These are phyloP conservation scores for Dendrolimus kikuchii DNA, from an alignment of 1,140 invertebrate species.

Conservation along the genomic window DNA sequence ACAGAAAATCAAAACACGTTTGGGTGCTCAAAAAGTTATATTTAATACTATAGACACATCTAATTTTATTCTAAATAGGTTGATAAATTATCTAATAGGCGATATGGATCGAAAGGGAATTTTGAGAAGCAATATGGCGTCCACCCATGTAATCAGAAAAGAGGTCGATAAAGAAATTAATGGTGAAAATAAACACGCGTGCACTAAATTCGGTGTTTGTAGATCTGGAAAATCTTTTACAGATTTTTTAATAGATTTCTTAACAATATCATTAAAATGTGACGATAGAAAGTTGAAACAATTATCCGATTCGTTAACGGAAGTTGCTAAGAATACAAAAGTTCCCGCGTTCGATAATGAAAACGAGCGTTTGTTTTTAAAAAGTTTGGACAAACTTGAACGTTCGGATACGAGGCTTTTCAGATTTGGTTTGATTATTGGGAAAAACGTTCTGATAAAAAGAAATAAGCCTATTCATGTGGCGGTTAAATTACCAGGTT, in stretches of 20 bases:
- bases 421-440: no score
- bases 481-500: no score
- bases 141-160: conserved; percentile 15
- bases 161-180: conserved; percentile 20
- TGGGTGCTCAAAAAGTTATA: conserved; percentile 29
- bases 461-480: no score
- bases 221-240: conserved; percentile 18
- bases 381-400: no score
- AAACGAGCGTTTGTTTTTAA: no score
- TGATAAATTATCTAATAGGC: conserved; percentile 20
- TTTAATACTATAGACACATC: conserved; percentile 31
- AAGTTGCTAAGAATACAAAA: conserved; percentile 16
- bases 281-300: conserved; percentile 25
- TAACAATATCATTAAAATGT: conserved; percentile 15
- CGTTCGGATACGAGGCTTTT: no score
- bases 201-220: conserved; percentile 26
- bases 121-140: conserved; percentile 4
- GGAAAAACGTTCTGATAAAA: no score
- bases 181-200: conserved; percentile 26
- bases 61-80: conserved; percentile 18
- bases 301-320: conserved; percentile 21
- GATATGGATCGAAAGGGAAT: conserved; percentile 13
- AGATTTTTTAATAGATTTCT: conserved; percentile 19
- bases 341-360: no score
- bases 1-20: conserved; percentile 28